Percentiles rank a stretch among this genome's conserved stretches.
Conservation (phyloP, 2,888 invertebrate species). For the Morpho deidamia region DNA sequence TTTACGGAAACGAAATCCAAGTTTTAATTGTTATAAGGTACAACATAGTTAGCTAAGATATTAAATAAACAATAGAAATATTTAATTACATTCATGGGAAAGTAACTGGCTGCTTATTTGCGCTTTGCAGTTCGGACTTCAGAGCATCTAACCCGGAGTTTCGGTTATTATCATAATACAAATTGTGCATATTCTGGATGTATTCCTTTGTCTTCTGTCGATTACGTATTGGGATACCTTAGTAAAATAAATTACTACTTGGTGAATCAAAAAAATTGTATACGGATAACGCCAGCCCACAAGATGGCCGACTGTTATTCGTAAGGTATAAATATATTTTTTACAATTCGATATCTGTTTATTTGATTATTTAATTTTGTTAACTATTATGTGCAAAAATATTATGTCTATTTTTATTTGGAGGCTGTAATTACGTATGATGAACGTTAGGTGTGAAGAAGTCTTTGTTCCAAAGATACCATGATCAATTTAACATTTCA, state of each 20-base stretch:
- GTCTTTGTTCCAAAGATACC: constrained; percentile 54
- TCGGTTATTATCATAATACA: constrained; percentile 40
- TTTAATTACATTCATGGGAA: constrained; percentile 31
- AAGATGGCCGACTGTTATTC: constrained; percentile 78
- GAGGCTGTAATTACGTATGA: constrained; percentile 22
- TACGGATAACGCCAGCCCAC: constrained; percentile 75
- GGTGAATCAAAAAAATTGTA: constrained; percentile 52
- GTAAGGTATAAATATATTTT: constrained; percentile 69
- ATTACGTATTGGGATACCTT: constrained; percentile 36
- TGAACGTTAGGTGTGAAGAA: constrained; percentile 27
- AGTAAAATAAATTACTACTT: constrained; percentile 43
- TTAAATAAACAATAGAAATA: constrained; percentile 8
- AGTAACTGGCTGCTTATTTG: constrained; percentile 58
- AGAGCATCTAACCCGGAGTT: constrained; percentile 45
- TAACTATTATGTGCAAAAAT: constrained; percentile 25
- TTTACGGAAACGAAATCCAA: constrained; percentile 32
- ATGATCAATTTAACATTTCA: constrained; percentile 6
- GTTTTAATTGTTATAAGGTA: constrained; percentile 43
- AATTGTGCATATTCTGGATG: constrained; percentile 39
- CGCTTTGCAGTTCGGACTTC: constrained; percentile 52
- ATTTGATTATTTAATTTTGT: constrained; percentile 15
- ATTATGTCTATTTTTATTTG: constrained; percentile 29
- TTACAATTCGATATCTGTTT: constrained; percentile 32
- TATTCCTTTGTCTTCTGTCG: constrained; percentile 37
- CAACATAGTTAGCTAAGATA: constrained; percentile 12